phyloP scores from a whole-genome alignment of 2,797 vertebrate species.

The Ctenochaetus hawaiiensis region DNA sequence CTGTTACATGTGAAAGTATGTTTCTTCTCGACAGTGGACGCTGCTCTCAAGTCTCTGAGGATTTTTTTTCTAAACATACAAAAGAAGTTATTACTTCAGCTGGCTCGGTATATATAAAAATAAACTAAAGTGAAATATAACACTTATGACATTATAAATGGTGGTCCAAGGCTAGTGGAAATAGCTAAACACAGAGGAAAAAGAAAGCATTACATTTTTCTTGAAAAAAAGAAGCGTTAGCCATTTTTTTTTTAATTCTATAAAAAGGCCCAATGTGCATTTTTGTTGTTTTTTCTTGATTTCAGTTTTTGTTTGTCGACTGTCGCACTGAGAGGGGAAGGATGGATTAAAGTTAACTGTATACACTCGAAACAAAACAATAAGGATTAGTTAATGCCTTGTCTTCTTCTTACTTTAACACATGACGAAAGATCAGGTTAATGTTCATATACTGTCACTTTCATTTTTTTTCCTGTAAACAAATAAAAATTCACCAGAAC shows the following conservation, averaged over 20 bases:
- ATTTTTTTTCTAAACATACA: slow-evolving; percentile 86
- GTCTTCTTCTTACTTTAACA: slow-evolving; percentile 80
- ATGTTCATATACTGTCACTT: slow-evolving; percentile 44
- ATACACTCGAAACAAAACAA: slow-evolving; percentile 75
- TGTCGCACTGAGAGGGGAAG: slow-evolving; percentile 78
- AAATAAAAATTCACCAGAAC: slow-evolving; percentile 87
- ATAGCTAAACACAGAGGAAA: slow-evolving; percentile 88
- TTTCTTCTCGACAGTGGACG: slow-evolving; percentile 52
- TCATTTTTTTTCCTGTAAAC: slow-evolving; percentile 84
- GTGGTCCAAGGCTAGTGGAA: slow-evolving; percentile 89
- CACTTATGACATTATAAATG: slow-evolving; percentile 93
- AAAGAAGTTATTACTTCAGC: slow-evolving; percentile 92
- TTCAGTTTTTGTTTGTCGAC: slow-evolving; percentile 75
- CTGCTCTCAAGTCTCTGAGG: slow-evolving; percentile 80
- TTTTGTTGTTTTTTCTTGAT: slow-evolving; percentile 82
- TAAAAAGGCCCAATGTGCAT: slow-evolving; percentile 89
- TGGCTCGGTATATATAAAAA: slow-evolving; percentile 91
- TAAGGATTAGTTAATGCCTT: slow-evolving; percentile 81
- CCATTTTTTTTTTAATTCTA: slow-evolving; percentile 40
- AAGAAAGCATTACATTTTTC: slow-evolving; percentile 87
- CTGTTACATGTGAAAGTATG: slow-evolving; percentile 49
- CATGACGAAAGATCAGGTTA: slow-evolving; percentile 76
- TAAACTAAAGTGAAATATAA: slow-evolving; percentile 95
- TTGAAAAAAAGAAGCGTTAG: slow-evolving; percentile 80
- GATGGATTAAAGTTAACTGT: slow-evolving; percentile 77